phyloP scores from a whole-genome alignment of 2,113 vertebrate species.

The Electrona antarctica region DNA sequence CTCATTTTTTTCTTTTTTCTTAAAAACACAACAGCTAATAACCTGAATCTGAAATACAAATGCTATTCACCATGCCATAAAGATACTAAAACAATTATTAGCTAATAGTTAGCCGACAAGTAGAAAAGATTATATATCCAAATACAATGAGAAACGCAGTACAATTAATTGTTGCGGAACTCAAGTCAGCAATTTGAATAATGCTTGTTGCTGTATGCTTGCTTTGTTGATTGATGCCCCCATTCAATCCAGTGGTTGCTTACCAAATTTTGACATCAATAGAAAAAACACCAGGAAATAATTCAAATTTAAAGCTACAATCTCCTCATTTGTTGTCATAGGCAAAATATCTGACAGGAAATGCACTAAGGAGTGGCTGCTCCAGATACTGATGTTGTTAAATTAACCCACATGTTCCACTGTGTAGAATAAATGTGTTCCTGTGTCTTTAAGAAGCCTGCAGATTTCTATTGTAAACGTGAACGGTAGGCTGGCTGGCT shows the following conservation, averaged over 20 bases:
- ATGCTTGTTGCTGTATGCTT: constrained; percentile 65
- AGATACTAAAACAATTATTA: constrained; percentile 99
- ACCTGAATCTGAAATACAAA: constrained; percentile 99
- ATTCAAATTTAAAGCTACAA: constrained; percentile 98
- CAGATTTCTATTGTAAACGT: constrained; percentile 98
- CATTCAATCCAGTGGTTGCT: constrained; percentile 93
- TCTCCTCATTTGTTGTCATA: constrained; percentile 86
- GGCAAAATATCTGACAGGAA: constrained; percentile 73
- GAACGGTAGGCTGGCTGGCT: constrained; percentile 92
- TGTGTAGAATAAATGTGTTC: constrained; percentile 77
- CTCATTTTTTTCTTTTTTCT: constrained; percentile 83
- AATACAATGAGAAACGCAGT: constrained; percentile 99
- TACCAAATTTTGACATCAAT: constrained; percentile 88
- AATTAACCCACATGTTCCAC: constrained; percentile 69
- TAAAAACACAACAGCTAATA: constrained; percentile 99
- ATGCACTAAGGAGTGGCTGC: constrained; percentile 71
- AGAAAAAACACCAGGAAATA: constrained; percentile 91
- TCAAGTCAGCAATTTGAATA: constrained; percentile 96
- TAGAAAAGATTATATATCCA: constrained; percentile 99
- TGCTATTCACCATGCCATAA: constrained; percentile 99
- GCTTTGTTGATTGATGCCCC: constrained; percentile 53
- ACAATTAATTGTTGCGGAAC: constrained; percentile 95
- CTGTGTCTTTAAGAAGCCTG: constrained; percentile 98
- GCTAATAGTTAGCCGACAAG: constrained; percentile 97
- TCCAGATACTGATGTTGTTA: constrained; percentile 69